phyloP scores from a whole-genome alignment of 2,888 invertebrate species.

The Temnothorax ravouxi region DNA sequence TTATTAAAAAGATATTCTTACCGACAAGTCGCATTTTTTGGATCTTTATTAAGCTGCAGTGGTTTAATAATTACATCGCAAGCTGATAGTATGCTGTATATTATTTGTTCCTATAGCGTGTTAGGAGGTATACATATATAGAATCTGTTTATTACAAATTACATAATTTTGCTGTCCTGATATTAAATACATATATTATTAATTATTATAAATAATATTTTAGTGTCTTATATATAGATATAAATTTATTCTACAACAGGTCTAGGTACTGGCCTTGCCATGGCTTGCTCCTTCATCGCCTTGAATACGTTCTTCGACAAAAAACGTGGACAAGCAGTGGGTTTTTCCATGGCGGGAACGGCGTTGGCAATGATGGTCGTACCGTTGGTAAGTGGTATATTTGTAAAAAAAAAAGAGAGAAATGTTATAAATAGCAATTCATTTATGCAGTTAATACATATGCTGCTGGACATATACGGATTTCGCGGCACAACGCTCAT shows the following conservation, averaged over 20 bases:
- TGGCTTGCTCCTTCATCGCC: conserved; percentile 93
- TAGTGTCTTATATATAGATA: not conserved
- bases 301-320: conserved; percentile 92
- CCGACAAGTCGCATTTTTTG: conserved; percentile 85
- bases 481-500: conserved; percentile 86
- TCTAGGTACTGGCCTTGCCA: conserved; percentile 92
- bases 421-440: not conserved
- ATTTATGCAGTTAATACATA: conserved; percentile 71
- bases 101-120: conserved; percentile 85
- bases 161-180: not conserved
- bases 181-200: not conserved
- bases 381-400: conserved; percentile 88
- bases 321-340: conserved; percentile 93
- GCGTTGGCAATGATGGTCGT: conserved; percentile 93
- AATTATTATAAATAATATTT: conserved; percentile 7
- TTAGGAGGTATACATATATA: conserved; percentile 81
- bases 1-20: conserved; percentile 86
- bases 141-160: not conserved
- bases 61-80: conserved; percentile 86
- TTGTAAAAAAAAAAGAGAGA: not conserved
- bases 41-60: conserved; percentile 84
- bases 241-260: conserved; percentile 86
- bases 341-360: conserved; percentile 93
- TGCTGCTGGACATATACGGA: conserved; percentile 74
- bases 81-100: conserved; percentile 83